Percentiles rank a stretch among this genome's conserved stretches.
Conservation (phyloP, 2,797 vertebrate species). For the Pangasius macronema region DNA sequence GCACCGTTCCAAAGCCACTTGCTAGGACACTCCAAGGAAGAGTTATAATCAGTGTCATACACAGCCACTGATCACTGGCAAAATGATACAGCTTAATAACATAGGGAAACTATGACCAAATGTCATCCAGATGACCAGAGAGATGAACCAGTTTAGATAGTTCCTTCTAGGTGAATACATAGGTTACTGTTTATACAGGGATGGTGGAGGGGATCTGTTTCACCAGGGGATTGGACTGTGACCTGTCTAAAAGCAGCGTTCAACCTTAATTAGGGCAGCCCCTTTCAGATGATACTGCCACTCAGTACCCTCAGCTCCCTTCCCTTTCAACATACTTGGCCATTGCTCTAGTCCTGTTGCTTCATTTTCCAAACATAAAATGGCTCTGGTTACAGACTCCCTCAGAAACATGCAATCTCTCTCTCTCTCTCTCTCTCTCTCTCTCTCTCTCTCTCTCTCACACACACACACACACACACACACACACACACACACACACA, state of each 20-base stretch:
- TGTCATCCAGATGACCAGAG: neutral
- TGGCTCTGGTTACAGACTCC: slow-evolving; percentile 49
- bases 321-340: slow-evolving; percentile 50
- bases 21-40: slow-evolving; percentile 53
- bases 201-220: slow-evolving; percentile 30
- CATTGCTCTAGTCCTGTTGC: slow-evolving; percentile 50
- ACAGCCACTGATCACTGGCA: neutral
- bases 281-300: slow-evolving; percentile 60
- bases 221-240: slow-evolving; percentile 26
- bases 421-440: neutral
- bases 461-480: neutral
- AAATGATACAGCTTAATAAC: neutral
- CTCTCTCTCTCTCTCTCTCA: neutral
- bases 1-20: slow-evolving; percentile 60
- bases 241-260: slow-evolving; percentile 36
- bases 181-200: neutral
- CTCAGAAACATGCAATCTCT: slow-evolving; percentile 22
- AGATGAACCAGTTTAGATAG: neutral
- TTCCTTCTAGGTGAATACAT: neutral
- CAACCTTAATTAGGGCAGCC: slow-evolving; percentile 52
- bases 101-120: neutral
- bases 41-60: slow-evolving; percentile 39
- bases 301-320: slow-evolving; percentile 60
- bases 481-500: neutral
- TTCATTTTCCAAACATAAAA: slow-evolving; percentile 64